Evolutionary conservation across 35 echinoderm and acorn worm genomes (phyloP).

Genomic region (Stichopus chloronotus): DNA sequence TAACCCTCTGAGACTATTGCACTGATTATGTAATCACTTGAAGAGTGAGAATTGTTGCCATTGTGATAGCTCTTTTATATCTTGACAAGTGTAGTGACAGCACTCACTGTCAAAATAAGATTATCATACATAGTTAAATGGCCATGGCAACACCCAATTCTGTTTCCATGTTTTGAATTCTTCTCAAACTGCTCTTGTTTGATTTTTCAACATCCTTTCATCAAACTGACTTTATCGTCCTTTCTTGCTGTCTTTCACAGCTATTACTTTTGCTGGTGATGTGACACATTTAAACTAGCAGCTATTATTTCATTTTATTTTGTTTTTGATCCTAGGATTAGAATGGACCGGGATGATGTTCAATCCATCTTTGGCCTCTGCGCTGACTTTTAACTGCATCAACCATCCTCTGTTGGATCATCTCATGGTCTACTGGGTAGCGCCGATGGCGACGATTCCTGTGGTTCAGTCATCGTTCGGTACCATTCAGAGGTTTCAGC

Average conservation of each 20-base stretch:
- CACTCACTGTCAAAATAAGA: too few relatives aligned
- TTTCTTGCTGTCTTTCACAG: background rate
- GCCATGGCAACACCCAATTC: too few relatives aligned
- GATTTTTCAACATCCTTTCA: too few relatives aligned
- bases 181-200: too few relatives aligned
- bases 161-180: too few relatives aligned
- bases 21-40: too few relatives aligned
- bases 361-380: constrained; percentile 88
- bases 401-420: constrained; percentile 89
- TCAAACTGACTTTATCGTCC: background rate
- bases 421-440: constrained; percentile 90
- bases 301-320: background rate
- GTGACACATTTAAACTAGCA: constrained; percentile 69
- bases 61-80: too few relatives aligned
- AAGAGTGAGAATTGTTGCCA: too few relatives aligned
- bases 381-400: constrained; percentile 88
- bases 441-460: constrained; percentile 81
- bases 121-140: too few relatives aligned
- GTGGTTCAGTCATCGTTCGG: constrained; percentile 54
- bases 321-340: constrained; percentile 58
- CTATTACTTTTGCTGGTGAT: constrained; percentile 57
- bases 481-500: constrained; percentile 18
- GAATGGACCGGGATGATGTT: constrained; percentile 99
- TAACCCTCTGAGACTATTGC: too few relatives aligned
- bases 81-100: too few relatives aligned